Base-by-base conservation (phyloP, 2,113 vertebrate genomes). In the Ammodytes marinus region DNA sequence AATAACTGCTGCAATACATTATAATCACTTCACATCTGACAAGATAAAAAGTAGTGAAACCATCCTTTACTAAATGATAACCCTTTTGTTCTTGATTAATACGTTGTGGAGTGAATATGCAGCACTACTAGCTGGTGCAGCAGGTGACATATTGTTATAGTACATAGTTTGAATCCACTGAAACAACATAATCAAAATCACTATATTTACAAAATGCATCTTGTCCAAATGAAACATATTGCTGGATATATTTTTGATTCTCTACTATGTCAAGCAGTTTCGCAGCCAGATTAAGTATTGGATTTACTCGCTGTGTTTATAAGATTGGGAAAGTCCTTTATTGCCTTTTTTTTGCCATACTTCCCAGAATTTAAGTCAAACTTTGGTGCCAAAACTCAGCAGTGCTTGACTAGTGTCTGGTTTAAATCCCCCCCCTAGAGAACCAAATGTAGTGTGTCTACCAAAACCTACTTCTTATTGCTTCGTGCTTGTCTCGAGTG, bases 401-500 rank as follows among this genome's bases (percentile, higher is more conserved):
- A 46, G 42, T 14, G 42, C 40, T 49, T 57, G 40, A 13, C 8
- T 27, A 37, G 35, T 47, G 11, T 79, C 63, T 39, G 15, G 10
- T 70, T 67, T 64, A 64, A 43, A 58, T 74, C 59, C 13, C 45
- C 54, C 49, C 35, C 39, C 8, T 5, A 1, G 7, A 80, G 64
- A n/a, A 72, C 42, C 65, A 27, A 82, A 50, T 11, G 57, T 40
- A 46, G 40, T 19, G 70, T 71, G 68, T 42, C 4, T 53, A 40
- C 27, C 0, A 13, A 80, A 27, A 63, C 42, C 61, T 72, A 39
- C 61, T 67, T 64, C 67, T 66, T 54, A 35, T 71, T 86, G 45
- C 67, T 77, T 35, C 63, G 79, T 3, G 6, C 60, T 27, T 43
- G 74, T 89, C 86, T 90, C 88, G 64, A 69, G 82, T 92, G 75